Evolutionary conservation across 2,113 vertebrate genomes (phyloP), one percentile per base, ranked within the genome.

Genomic region (Scomber colias): DNA sequence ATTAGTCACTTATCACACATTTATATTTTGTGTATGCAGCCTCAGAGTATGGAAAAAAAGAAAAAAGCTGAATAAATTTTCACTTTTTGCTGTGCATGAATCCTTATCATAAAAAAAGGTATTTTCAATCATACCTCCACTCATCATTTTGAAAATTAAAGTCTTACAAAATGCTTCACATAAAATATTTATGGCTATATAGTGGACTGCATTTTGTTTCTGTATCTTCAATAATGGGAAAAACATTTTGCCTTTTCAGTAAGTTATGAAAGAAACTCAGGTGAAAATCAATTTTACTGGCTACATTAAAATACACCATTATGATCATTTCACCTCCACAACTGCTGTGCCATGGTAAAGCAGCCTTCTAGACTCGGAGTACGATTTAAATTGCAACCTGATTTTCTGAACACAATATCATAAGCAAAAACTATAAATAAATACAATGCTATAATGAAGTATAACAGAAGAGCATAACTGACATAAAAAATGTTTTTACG

Each of bases 401-500:
- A 35, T 30, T 54, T 66, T 1, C n/a, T 46, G 3, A 15, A 48
- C 13, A 55, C 11, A 27, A 51, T 31, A 15, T 51, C 3, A 40
- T 11, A 8, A 57, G 40, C 7, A 19, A 50, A 66, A 6, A 31
- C 21, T 21, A 27, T 13, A 62, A 62, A 71, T 4, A 63, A 45
- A 51, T 0, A 72, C 21, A 31, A 35, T 7, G 21, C 5, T 19
- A 24, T 48, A 51, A 79, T 82, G 64, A 35, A 56, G 1, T 15
- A 30, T 4, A 48, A 7, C 65, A 1, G 61, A 30, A 17, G 11
- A 62, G 17, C 21, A 64, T 35, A 45, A 77, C 65, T 85, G 56
- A 70, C 4, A 44, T 51, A 30, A 40, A 68, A 73, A 66, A 62
- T 27, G 24, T 27, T 27, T 27, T 27, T 27, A 27, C 3, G 3